Percentiles rank a stretch among this genome's conserved stretches.
Conservation (phyloP, 2,113 vertebrate species). For the Dasyprocta punctata region DNA sequence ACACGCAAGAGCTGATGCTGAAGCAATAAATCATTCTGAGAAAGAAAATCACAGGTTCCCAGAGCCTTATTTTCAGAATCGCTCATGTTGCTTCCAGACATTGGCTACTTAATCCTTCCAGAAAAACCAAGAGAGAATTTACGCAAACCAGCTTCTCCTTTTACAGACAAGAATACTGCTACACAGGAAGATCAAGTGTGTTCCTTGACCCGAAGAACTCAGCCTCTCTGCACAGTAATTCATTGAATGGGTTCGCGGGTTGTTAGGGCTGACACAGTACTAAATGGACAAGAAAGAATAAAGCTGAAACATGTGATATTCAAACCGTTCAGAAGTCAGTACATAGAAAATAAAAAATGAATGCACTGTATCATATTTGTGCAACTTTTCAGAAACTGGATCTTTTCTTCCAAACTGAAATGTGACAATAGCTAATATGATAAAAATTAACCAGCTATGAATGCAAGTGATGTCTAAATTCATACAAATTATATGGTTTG, state of each 20-base stretch:
- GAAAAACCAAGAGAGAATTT: constrained; percentile 68
- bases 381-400: background rate
- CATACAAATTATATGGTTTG: constrained; percentile 33
- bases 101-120: constrained; percentile 74
- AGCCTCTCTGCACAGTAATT: background rate
- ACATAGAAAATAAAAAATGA: background rate
- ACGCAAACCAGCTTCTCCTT: constrained; percentile 76
- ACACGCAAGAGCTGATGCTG: background rate
- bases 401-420: background rate
- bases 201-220: constrained; percentile 23
- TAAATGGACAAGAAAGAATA: background rate
- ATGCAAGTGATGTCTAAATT: constrained; percentile 57
- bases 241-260: background rate
- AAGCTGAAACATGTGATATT: background rate
- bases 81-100: constrained; percentile 77
- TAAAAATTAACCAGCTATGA: constrained; percentile 27
- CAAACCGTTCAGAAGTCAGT: background rate
- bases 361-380: background rate
- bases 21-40: constrained; percentile 71
- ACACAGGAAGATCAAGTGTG: constrained; percentile 21
- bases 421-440: background rate
- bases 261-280: background rate
- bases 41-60: constrained; percentile 69
- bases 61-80: constrained; percentile 71
- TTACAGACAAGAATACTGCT: constrained; percentile 69